Percentiles rank a stretch among this genome's conserved stretches.
These are phyloP conservation scores for Corydoras maculifer DNA, from an alignment of 2,113 vertebrate species.

Conservation along the genomic window DNA sequence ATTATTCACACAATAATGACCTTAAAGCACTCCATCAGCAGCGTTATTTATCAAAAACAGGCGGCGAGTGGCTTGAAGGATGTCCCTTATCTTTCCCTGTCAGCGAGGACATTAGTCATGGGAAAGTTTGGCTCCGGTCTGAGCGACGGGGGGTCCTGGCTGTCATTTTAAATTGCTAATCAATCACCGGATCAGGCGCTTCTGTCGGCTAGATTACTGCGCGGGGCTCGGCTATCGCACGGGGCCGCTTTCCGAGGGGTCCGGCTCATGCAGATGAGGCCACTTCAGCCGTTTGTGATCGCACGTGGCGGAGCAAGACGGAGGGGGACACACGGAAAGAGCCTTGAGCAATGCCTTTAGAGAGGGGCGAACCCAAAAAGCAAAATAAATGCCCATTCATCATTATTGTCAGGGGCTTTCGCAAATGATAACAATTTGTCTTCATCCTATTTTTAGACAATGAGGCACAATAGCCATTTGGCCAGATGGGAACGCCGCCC, in stretches of 20 bases:
- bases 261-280: slow-evolving; percentile 83
- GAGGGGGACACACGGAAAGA: slow-evolving; percentile 57
- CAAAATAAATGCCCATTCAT: slow-evolving; percentile 96
- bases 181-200: slow-evolving; percentile 85
- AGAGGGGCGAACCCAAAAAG: slow-evolving; percentile 75
- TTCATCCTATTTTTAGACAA: slow-evolving; percentile 99
- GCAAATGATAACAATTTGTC: slow-evolving; percentile 99
- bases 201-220: slow-evolving; percentile 77
- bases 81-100: slow-evolving; percentile 91
- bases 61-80: slow-evolving; percentile 82
- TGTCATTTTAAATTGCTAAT: slow-evolving; percentile 96
- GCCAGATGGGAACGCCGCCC: slow-evolving; percentile 92
- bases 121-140: slow-evolving; percentile 86
- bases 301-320: slow-evolving; percentile 33
- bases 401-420: slow-evolving; percentile 99
- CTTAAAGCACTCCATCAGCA: slow-evolving; percentile 83
- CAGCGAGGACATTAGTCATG: slow-evolving; percentile 87
- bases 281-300: slow-evolving; percentile 82
- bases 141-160: slow-evolving; percentile 74
- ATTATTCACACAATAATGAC: slow-evolving; percentile 80
- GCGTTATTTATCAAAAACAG: slow-evolving; percentile 91
- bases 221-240: slow-evolving; percentile 84
- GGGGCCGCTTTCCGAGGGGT: slow-evolving; percentile 81
- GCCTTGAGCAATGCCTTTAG: slow-evolving; percentile 99
- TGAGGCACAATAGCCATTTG: slow-evolving; percentile 96